Evolutionary conservation across 2,888 invertebrate species (phyloP), one percentile per base, ranked within the genome.

Genomic region (Drosophila yooni): DNA sequence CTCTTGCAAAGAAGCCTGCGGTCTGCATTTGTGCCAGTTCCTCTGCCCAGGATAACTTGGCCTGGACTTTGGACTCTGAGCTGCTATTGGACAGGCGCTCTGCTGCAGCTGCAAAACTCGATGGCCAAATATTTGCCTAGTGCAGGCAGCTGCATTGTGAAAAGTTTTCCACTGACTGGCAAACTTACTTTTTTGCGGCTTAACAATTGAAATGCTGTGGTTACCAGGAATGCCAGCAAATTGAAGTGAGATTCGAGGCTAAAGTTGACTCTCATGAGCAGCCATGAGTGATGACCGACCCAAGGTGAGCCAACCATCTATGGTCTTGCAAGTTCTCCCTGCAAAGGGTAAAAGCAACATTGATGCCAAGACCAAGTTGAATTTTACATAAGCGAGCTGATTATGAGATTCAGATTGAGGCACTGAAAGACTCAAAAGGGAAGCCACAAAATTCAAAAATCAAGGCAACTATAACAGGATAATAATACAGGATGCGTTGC

Each of bases 121-220:
- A 79, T 79, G 83, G 69, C 83, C 75, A 85, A 85, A 85, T 85
- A 88, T 85, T 85, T 88, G 88, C 70, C 83, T 69, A 80, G 80
- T 54, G 77, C 73, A 75, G 58, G 72, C 70, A 76, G 71, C 66
- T 76, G 76, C 75, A 76, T 61, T 80, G 70, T 59, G 46, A 18
- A 80, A 84, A 84, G 72, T 88, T 84, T 79, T 78, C 63, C 65
- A 64, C 71, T 63, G 75, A 51, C 67, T 74, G 48, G 70, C n/a
- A 81, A 88, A 83, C 73, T 83, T 81, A 81, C 76, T 79, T 88
- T 88, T 76, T 77, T 83, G 77, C 54, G 83, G 83, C 64, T 71
- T 68, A 76, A 73, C 76, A 83, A 77, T 79, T 86, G 72, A 79
- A 86, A 79, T 79, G 70, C 79, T 88, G 74, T 61, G 72, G 75